These are phyloP conservation scores for Alsophila aescularia DNA, from an alignment of 2,888 invertebrate genomes.

Conservation along the genomic window DNA sequence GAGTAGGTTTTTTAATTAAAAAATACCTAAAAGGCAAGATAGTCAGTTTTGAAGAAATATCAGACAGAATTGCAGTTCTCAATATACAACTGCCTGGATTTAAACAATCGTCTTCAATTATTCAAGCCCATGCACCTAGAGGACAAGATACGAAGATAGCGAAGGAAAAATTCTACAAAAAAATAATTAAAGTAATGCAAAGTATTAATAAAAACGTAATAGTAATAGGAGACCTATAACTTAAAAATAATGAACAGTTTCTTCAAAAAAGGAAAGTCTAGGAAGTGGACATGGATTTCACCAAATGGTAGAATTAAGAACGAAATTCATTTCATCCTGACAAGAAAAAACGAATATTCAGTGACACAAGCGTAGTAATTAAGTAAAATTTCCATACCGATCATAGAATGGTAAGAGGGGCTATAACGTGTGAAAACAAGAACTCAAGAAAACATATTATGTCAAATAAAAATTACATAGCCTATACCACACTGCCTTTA, in stretches of 20 bases:
- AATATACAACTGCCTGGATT: slow-evolving; percentile 3
- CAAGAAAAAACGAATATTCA: neutral
- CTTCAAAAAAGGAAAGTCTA: neutral
- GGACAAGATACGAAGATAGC: neutral
- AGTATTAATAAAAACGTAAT: neutral
- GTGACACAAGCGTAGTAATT: neutral
- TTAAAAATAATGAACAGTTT: too few relatives aligned
- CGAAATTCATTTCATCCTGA: slow-evolving; percentile 5
- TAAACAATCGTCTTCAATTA: slow-evolving; percentile 7
- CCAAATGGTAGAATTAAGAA: neutral
- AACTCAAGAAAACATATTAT: neutral
- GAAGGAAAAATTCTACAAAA: neutral
- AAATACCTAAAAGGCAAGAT: slow-evolving; percentile 14
- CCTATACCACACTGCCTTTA: neutral
- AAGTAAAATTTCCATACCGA: slow-evolving; percentile 5
- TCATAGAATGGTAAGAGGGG: slow-evolving; percentile 6
- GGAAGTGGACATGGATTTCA: slow-evolving; percentile 2
- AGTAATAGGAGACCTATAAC: too few relatives aligned
- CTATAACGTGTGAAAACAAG: neutral
- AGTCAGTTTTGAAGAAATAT: slow-evolving; percentile 1
- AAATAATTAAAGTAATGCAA: neutral
- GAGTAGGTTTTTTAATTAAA: slow-evolving; percentile 16
- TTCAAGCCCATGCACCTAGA: neutral
- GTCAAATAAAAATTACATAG: neutral
- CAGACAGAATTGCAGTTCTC: slow-evolving; percentile 14